Evolutionary conservation across 1,140 invertebrate genomes (phyloP), one percentile per base, ranked within the genome.

Genomic region (Hylyphantes graminicola): DNA sequence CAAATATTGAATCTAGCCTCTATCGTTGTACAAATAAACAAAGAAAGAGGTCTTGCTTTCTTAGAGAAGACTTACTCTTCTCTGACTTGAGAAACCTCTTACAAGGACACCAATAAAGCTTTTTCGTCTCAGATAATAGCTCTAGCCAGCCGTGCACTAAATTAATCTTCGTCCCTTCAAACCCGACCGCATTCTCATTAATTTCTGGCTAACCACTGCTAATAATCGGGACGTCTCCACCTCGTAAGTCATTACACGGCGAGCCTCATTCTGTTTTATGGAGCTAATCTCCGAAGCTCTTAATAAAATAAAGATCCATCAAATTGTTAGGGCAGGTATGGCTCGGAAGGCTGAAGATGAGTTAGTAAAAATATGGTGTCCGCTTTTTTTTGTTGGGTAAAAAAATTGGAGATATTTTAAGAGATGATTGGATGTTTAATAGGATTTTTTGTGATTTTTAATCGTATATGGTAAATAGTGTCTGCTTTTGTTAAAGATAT

Each of bases 281-380:
- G 48, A 74, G 53, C 72, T 57, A 74, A 74, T 74, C 72, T 74
- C 10, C 54, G 21, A 13, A 57, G 50, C 72, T 35, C 54, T 57
- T 74, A 15, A 59, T 53, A 74, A 59, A 74, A 74, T 57, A 74
- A 13, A 13, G n/a, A 74, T 74, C 55, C 54, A 57, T 74, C 72
- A 74, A 21, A 13, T 13, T 57, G 54, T 35, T 21, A 19, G 12
- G 57, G 57, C 12, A 61, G 57, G 57, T 17, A 61, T 61, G 57
- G 3, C 57, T 61, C 57, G 35, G 35, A 35, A 5, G 35, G 35
- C 35, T 35, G 35, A 35, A 35, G 35, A 35, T n/a, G n/a, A n/a
- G n/a, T n/a, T n/a, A n/a, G 35, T 35, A 35, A 35, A 35, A 35
- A 35, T 35, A 35, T 35, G 1, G 35, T 35, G 35, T 35, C 35